Base-by-base conservation (phyloP, 1,140 invertebrate genomes). In the Tribolium madens region DNA sequence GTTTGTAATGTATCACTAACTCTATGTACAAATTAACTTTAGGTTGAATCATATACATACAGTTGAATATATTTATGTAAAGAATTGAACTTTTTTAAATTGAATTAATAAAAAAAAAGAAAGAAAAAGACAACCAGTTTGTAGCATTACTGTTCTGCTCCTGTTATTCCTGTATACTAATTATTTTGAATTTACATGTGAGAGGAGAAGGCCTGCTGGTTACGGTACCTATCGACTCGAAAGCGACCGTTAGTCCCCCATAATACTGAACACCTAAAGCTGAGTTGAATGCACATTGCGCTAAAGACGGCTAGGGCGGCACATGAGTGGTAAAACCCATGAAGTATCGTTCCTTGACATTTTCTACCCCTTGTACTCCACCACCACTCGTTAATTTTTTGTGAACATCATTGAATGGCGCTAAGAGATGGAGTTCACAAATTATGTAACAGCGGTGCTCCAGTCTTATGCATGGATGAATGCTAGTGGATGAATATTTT, bases 1-100 rank as follows among this genome's bases (percentile, higher is more conserved):
- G 82, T 83, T 84, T 84, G 84, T 84, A 84, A 82, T 82, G 76
- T 82, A 80, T 79, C 76, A 77, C 76, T 78, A 77, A 48, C 21
- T 79, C 52, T 78, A 69, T 75, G 69, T 74, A 78, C 48, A 48
- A 72, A 77, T 72, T 73, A 50, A 77, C 17, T 78, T 71, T 53
- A 73, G 31, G 71, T 72, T 75, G 71, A 60, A 57, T 42, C 71
- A 10, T 12, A 73, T 42, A 53, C 15, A 76, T 13, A 42, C 12
- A 18, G 9, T 50, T 76, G 68, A 77, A 72, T 69, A 77, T 31
- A 31, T 10, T 64, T 64, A 14, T 64, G 57, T 64, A 64, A 57
- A 64, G 21, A 64, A 21, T 31, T 31, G 26, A 31, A 50, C 13
- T 64, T 64, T 64, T 64, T 33, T 12, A 76, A 69, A 73, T 81